These are phyloP conservation scores for Callorhinus ursinus DNA, from an alignment of 2,113 vertebrate genomes.

Conservation along the genomic window DNA sequence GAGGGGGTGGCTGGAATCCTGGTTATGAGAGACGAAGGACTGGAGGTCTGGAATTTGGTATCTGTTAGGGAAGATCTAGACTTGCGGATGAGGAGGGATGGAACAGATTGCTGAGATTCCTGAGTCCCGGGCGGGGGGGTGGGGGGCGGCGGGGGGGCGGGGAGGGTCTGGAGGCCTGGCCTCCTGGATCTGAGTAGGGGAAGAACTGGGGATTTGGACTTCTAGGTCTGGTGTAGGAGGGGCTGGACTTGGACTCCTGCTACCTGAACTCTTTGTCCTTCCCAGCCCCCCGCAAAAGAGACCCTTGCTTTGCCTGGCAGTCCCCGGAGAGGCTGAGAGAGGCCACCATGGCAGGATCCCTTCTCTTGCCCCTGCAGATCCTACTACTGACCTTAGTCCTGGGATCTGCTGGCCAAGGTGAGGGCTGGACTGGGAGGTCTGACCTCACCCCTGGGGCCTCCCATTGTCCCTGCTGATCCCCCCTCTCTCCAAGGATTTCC, in stretches of 20 bases:
- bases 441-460: too few species aligned
- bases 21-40: neutral
- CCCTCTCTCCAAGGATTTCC: too few species aligned
- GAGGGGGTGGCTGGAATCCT: neutral
- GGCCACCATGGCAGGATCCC: neutral
- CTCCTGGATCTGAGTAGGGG: neutral
- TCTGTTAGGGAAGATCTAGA: neutral
- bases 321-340: neutral
- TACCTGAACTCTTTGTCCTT: neutral
- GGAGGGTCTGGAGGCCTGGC: neutral
- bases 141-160: neutral
- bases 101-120: neutral
- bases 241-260: neutral
- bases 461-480: neutral
- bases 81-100: neutral
- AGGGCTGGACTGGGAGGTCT: neutral
- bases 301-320: neutral
- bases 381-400: conserved; percentile 17
- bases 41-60: neutral
- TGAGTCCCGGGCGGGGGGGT: neutral
- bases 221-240: neutral
- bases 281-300: neutral
- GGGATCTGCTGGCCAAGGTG: neutral
- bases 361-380: neutral
- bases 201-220: neutral